Percentiles rank a stretch among this genome's conserved stretches.
Evolutionary conservation across 2,888 invertebrate genomes (phyloP).

Genomic region (Tethea ocularis): DNA sequence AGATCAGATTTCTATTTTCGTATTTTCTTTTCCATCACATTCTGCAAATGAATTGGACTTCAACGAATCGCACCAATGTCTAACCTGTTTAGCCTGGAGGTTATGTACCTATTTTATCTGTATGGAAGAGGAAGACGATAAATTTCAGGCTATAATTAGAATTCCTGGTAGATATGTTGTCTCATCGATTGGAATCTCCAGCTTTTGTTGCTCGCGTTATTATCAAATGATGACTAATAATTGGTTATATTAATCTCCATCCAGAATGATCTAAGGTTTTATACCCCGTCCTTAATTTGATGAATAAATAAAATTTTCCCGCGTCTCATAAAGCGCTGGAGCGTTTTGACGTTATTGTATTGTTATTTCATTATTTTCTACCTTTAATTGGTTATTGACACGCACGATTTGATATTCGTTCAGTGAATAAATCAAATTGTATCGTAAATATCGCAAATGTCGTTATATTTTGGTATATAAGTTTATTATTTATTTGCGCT

Average conservation of each 20-base stretch:
- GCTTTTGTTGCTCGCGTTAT: not conserved
- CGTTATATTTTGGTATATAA: too few species aligned
- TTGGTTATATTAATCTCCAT: not conserved
- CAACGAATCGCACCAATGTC: conserved; percentile 1
- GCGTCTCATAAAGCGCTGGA: not conserved
- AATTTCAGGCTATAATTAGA: conserved; percentile 22
- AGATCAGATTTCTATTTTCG: not conserved
- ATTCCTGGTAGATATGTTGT: conserved; percentile 7
- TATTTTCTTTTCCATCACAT: not conserved
- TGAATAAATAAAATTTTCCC: not conserved
- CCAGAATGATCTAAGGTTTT: not conserved
- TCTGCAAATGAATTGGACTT: conserved; percentile 1
- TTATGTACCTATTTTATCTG: conserved; percentile 21
- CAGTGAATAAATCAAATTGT: not conserved
- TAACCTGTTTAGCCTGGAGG: not conserved
- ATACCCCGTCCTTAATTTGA: not conserved
- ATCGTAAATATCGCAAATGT: too few species aligned
- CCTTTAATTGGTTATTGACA: not conserved
- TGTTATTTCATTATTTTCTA: not conserved
- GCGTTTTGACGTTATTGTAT: not conserved
- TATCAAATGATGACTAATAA: conserved; percentile 3
- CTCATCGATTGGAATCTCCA: not conserved
- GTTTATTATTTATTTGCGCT: too few species aligned
- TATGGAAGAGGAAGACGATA: conserved; percentile 14
- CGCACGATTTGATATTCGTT: not conserved